These are phyloP conservation scores for Microplitis demolitor DNA, from an alignment of 1,140 invertebrate species.

Conservation along the genomic window DNA sequence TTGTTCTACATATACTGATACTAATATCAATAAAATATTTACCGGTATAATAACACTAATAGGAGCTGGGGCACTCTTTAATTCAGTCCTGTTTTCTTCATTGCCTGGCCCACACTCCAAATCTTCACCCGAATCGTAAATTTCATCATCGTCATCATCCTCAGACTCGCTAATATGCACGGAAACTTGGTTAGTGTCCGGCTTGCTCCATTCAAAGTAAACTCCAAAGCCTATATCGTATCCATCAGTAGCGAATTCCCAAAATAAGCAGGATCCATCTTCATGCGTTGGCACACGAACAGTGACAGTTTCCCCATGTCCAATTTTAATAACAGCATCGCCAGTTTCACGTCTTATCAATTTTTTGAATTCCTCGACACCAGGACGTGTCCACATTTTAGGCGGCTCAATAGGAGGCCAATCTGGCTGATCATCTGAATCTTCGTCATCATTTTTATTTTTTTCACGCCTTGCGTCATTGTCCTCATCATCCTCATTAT, in stretches of 20 bases:
- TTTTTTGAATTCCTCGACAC: slow-evolving; percentile 91
- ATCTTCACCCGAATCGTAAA: slow-evolving; percentile 73
- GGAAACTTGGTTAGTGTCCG: slow-evolving; percentile 80
- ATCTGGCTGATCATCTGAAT: slow-evolving; percentile 57
- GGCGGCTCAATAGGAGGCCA: slow-evolving; percentile 72
- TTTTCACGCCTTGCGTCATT: slow-evolving; percentile 10
- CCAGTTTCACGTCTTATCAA: slow-evolving; percentile 86
- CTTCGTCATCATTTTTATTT: slow-evolving; percentile 43
- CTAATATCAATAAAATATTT: slow-evolving; percentile 33
- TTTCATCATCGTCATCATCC: slow-evolving; percentile 85
- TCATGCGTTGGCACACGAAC: slow-evolving; percentile 96
- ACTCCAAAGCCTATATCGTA: slow-evolving; percentile 99
- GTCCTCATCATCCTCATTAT: slow-evolving; percentile 35
- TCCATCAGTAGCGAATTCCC: slow-evolving; percentile 99
- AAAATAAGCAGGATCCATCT: slow-evolving; percentile 93
- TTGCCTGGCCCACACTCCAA: slow-evolving; percentile 54
- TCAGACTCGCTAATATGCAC: slow-evolving; percentile 91
- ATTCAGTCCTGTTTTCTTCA: slow-evolving; percentile 42
- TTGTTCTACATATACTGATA: too few relatives aligned
- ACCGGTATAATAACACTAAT: slow-evolving; percentile 59
- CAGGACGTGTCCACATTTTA: slow-evolving; percentile 93
- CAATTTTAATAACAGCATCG: slow-evolving; percentile 93
- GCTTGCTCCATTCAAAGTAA: slow-evolving; percentile 97
- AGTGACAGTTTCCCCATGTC: slow-evolving; percentile 96
- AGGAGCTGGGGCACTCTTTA: slow-evolving; percentile 49